These are phyloP conservation scores for Rhinoraja longicauda DNA, from an alignment of 2,797 vertebrate genomes.

Conservation along the genomic window DNA sequence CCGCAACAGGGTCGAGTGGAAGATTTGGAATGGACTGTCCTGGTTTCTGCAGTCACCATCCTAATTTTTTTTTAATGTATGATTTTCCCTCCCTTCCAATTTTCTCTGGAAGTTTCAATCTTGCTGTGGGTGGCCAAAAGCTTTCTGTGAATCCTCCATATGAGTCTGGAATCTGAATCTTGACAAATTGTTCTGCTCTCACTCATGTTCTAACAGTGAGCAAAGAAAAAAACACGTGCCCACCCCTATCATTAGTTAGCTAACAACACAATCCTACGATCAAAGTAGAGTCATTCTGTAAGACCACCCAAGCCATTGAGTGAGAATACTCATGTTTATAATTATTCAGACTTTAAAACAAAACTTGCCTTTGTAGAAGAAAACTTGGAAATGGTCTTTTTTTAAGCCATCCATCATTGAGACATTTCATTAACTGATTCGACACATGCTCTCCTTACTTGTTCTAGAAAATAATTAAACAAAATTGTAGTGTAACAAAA, in stretches of 20 bases:
- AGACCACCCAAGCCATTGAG: neutral
- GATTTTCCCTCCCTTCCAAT: neutral
- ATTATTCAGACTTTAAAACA: neutral
- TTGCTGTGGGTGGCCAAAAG: neutral
- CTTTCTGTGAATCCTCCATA: neutral
- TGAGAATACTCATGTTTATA: neutral
- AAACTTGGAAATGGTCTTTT: neutral
- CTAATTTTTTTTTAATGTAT: neutral
- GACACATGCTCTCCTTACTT: neutral
- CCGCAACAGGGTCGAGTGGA: too few relatives aligned
- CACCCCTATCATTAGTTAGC: neutral
- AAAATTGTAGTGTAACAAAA: conserved; percentile 2
- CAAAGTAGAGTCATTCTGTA: neutral
- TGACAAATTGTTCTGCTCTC: neutral
- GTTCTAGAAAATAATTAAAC: neutral
- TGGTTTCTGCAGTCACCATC: neutral
- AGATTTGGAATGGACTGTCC: neutral
- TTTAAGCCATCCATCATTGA: neutral
- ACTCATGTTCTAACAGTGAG: neutral
- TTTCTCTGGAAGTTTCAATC: neutral
- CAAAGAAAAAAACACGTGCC: neutral
- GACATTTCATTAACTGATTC: neutral
- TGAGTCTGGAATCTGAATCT: neutral
- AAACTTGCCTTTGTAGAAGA: neutral
- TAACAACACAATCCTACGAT: neutral